Base-by-base conservation (phyloP, 2,797 vertebrate genomes). In the Petrocephalus schoutedeni region DNA sequence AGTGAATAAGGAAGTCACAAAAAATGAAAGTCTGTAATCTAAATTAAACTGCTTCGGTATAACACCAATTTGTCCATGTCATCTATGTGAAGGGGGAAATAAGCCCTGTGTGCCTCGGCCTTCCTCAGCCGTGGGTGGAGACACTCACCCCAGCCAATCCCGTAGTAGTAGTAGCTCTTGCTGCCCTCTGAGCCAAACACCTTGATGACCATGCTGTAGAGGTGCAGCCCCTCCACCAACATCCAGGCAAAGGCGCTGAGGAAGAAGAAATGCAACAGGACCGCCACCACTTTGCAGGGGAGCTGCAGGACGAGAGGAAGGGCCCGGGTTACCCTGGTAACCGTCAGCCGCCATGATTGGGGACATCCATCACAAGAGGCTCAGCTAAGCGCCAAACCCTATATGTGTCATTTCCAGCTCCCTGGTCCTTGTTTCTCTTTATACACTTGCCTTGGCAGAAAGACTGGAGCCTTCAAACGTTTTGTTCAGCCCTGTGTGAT, bases 201-300 rank as follows among this genome's bases (percentile, higher is more conserved):
- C 93, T 98, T 98, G 92, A 99, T 94, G 91, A 99, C 98, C 98
- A 99, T 98, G 85, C 98, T 98, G 95, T 99, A 99, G 51, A 99
- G 97, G 91, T 99, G 98, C 89, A 99, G 95, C 32, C 98, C 98
- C 92, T 99, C 98, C 91, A 98, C 97, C 94, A 99, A 94, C 98
- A 99, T 99, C 98, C 98, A 99, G 0, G 98, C 96, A 53, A 99
- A 99, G 0, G 96, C 96, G 54, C 97, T 97, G 93, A 99, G 93
- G 92, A 99, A 99, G 95, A 98, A 98, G 95, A 97, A 98, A 91
- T 98, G 98, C 19, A 99, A 96, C 19, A 99, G 95, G 89, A 97
- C 89, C 0, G 98, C 98, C 95, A 98, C 94, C 59, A 96, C 94
- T 91, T 95, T 98, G 94, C 98, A 99, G 0, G 97, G 96, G 23